These are phyloP conservation scores for Scylla paramamosain DNA, from an alignment of 1,140 invertebrate species.

Conservation along the genomic window DNA sequence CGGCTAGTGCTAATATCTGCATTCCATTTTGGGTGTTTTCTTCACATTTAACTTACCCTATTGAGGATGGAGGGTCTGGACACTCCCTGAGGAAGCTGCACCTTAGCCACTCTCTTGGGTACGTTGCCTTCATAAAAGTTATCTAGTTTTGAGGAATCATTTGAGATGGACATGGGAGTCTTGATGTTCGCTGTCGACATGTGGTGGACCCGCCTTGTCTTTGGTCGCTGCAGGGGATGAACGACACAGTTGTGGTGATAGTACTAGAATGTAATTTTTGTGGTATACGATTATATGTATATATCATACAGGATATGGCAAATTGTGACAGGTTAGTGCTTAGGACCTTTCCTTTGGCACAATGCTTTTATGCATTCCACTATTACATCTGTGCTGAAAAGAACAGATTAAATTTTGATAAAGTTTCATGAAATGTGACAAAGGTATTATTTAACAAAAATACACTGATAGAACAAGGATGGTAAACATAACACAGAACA, in stretches of 20 bases:
- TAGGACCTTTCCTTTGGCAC: no score
- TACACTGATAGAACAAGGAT: not conserved
- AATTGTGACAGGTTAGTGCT: no score
- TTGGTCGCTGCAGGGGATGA: not conserved
- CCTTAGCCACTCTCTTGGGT: slow-evolving; percentile 48
- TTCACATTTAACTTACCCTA: slow-evolving; percentile 36
- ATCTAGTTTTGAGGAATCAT: slow-evolving; percentile 12
- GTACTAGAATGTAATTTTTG: not conserved
- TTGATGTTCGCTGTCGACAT: not conserved
- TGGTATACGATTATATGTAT: not conserved
- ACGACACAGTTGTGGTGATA: not conserved
- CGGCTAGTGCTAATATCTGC: no score
- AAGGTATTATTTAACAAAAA: not conserved
- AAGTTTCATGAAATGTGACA: no score
- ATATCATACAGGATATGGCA: no score
- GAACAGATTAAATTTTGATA: no score
- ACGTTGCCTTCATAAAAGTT: slow-evolving; percentile 63
- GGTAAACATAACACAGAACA: not conserved
- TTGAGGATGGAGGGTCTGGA: slow-evolving; percentile 53
- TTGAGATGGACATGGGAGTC: slow-evolving; percentile 17
- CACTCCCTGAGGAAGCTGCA: slow-evolving; percentile 30
- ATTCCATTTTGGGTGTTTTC: no score
- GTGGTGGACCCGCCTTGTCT: slow-evolving; percentile 21
- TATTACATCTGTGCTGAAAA: no score
- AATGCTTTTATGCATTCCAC: no score